Percentiles rank a stretch among this genome's conserved stretches.
Conservation (phyloP, 2,113 vertebrate genomes). For the Dicerorhinus sumatrensis region DNA sequence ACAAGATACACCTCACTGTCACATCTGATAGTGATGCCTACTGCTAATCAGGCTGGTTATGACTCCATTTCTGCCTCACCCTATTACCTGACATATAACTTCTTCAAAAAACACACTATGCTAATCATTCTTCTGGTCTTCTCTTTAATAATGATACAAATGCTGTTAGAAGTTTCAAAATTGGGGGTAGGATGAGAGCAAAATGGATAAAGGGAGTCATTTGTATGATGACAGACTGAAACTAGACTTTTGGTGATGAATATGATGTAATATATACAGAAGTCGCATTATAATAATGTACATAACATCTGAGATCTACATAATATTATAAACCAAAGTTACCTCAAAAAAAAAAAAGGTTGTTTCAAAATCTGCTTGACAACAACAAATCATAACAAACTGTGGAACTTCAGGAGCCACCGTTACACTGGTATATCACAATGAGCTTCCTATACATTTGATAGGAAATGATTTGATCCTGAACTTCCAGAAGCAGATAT, state of each 20-base stretch:
- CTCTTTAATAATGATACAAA: background rate
- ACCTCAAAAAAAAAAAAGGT: background rate
- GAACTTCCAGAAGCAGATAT: background rate
- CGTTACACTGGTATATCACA: background rate
- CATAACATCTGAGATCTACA: no score
- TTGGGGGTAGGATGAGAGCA: no score
- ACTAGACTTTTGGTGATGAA: no score
- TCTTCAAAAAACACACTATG: background rate
- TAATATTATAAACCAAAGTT: no score
- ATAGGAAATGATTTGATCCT: background rate
- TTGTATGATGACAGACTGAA: no score
- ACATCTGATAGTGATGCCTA: background rate
- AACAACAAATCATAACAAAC: background rate
- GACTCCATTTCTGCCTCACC: background rate
- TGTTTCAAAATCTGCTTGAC: background rate
- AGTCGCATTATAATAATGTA: no score
- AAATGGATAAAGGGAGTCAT: no score
- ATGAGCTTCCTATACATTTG: background rate
- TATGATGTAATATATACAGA: no score
- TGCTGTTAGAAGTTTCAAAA: background rate
- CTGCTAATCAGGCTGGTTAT: background rate
- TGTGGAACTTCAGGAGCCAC: background rate
- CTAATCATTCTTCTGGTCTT: background rate
- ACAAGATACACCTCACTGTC: background rate
- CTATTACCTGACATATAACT: background rate